phyloP scores from a whole-genome alignment of 1,140 invertebrate species.

The Drosophila tsacasi region DNA sequence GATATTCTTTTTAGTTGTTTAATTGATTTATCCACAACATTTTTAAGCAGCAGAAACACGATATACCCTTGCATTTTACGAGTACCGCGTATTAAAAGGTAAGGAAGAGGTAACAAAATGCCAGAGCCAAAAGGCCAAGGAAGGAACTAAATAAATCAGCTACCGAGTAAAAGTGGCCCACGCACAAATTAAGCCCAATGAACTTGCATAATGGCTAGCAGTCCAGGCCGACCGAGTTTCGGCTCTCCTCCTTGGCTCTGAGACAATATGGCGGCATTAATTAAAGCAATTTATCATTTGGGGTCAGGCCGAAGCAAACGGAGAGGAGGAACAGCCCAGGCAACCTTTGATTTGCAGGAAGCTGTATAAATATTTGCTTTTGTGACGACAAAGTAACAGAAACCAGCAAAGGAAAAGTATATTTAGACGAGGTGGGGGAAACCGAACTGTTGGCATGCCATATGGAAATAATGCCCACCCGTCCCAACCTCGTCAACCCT shows the following conservation, averaged over 20 bases:
- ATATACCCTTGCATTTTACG: background rate
- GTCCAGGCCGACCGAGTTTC: constrained; percentile 28
- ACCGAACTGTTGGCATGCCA: constrained; percentile 50
- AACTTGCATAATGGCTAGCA: constrained; percentile 74
- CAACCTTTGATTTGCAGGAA: constrained; percentile 77
- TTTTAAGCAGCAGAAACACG: background rate
- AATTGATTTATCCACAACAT: background rate
- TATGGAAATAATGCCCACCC: constrained; percentile 63
- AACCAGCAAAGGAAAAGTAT: constrained; percentile 26
- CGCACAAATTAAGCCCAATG: constrained; percentile 81
- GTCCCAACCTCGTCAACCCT: constrained; percentile 3
- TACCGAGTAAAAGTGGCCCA: constrained; percentile 46
- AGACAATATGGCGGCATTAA: constrained; percentile 84
- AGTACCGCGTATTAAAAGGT: background rate
- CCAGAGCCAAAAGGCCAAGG: constrained; percentile 44
- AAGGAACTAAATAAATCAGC: constrained; percentile 76
- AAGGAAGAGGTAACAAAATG: constrained; percentile 65
- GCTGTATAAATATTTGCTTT: constrained; percentile 82
- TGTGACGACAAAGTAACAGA: constrained; percentile 47
- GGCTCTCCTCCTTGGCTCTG: constrained; percentile 25
- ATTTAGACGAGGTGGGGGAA: constrained; percentile 14
- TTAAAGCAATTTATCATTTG: constrained; percentile 84
- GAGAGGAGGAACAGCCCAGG: constrained; percentile 21
- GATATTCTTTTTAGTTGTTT: background rate
- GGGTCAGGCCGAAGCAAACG: constrained; percentile 65